A percentile compares a stretch with the other conserved stretches of the same genome.
Evolutionary conservation across 2,113 vertebrate genomes (phyloP).

Genomic region (Raja brachyura): DNA sequence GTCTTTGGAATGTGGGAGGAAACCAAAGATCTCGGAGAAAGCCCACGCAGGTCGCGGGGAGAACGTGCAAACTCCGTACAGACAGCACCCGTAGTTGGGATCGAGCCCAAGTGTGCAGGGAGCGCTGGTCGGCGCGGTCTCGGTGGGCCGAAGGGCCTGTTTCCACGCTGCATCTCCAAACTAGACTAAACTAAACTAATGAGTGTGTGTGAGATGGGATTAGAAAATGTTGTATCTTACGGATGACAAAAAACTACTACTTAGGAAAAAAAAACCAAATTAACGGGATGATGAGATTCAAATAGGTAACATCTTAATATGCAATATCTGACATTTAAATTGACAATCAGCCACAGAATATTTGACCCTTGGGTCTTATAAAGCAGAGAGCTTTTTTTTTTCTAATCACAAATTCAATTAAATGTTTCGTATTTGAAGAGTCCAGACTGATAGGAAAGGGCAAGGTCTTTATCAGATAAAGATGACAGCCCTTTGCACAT

Average conservation of each 20-base stretch:
- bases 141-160: too few species aligned
- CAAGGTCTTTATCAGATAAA: constrained; percentile 6
- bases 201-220: neutral
- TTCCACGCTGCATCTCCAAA: too few species aligned
- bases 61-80: too few species aligned
- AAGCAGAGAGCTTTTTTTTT: constrained; percentile 19
- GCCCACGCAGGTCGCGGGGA: too few species aligned
- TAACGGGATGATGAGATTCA: constrained; percentile 11
- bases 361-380: constrained; percentile 32
- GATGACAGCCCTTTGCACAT: constrained; percentile 3
- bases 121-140: too few species aligned
- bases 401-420: constrained; percentile 32
- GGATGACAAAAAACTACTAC: neutral
- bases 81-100: too few species aligned
- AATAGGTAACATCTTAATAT: constrained; percentile 29
- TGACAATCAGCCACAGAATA: constrained; percentile 28
- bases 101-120: too few species aligned
- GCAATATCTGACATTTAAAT: constrained; percentile 34
- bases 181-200: neutral
- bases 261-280: neutral
- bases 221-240: neutral
- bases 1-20: too few species aligned
- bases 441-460: neutral
- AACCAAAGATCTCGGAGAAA: too few species aligned
- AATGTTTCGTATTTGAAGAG: constrained; percentile 33